Evolutionary conservation across 2,888 invertebrate genomes (phyloP).

Genomic region (Phyto melanocephala): DNA sequence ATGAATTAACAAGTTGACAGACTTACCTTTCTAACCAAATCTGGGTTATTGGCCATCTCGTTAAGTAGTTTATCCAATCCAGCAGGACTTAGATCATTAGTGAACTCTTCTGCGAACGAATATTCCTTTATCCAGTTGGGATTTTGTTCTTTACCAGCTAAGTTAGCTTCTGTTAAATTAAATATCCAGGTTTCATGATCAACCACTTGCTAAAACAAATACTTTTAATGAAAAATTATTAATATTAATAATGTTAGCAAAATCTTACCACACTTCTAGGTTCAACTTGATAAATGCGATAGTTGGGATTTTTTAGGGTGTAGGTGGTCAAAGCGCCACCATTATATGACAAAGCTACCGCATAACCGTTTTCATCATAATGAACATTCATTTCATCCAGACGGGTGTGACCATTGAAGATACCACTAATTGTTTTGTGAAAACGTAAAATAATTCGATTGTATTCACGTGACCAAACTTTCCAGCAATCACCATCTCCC

Average conservation of each 20-base stretch:
- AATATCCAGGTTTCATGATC: slow-evolving; percentile 86
- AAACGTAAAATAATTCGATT: slow-evolving; percentile 85
- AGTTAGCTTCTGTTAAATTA: slow-evolving; percentile 87
- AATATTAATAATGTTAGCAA: no score
- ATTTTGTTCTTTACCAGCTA: slow-evolving; percentile 79
- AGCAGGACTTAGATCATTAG: background rate
- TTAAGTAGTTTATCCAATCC: background rate
- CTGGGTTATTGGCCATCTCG: background rate
- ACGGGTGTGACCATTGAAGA: slow-evolving; percentile 92
- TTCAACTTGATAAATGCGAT: slow-evolving; percentile 86
- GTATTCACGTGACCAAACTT: slow-evolving; percentile 87
- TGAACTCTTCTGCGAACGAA: background rate
- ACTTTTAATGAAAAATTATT: no score
- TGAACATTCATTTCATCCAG: slow-evolving; percentile 86
- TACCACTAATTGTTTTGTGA: slow-evolving; percentile 85
- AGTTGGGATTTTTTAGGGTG: slow-evolving; percentile 87
- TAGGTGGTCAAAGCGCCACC: slow-evolving; percentile 89
- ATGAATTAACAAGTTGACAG: no score
- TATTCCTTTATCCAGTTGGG: slow-evolving; percentile 85
- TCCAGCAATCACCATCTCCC: slow-evolving; percentile 83
- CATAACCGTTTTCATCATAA: slow-evolving; percentile 79
- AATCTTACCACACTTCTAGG: slow-evolving; percentile 80
- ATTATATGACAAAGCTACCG: slow-evolving; percentile 87
- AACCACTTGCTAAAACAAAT: slow-evolving; percentile 81
- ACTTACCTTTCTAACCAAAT: background rate